Base-by-base conservation (phyloP, 2,888 invertebrate species). In the Unio delphinus region DNA sequence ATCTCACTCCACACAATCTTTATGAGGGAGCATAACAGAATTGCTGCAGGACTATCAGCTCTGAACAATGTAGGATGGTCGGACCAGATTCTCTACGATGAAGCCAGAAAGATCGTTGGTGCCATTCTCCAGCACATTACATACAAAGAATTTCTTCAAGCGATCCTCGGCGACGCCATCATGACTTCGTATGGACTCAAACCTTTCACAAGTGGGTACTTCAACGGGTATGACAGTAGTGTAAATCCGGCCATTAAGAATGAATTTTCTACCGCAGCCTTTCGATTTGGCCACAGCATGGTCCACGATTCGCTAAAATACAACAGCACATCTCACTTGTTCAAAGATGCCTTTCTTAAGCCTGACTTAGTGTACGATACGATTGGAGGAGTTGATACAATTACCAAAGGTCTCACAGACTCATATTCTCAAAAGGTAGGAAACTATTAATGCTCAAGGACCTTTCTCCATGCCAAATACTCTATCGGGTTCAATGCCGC, bases 351-450 rank as follows among this genome's bases (percentile, higher is more conserved):
- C 11, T 72, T 72, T 60, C 30, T 72, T 30, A 65, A 62, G 54
- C 72, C 72, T 26, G 72, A 68, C 63, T 62, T 72, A 55, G 66
- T 72, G 11, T 72, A 72, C 65, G 59, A 59, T 26, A 26, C 3
- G 23, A 56, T 58, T 23, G 28, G 60, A 26, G 72, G 72, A 28
- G 63, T 72, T 23, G 68, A 65, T 23, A 65, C 66, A n/a, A 63
- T 72, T 55, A 57, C 68, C 26, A 68, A 68, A 55, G 72, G 68
- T 34, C 55, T 72, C n/a, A 72, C 63, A 63, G 62, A 66, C 59
- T 65, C 68, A 17, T 59, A 23, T 20, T 61, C 68, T 28, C 66
- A 72, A 63, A 30, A 58, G 6, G 66, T 66, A 6, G 72, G 45
- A 45, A 45, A 45, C 45, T 3, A 23, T 23, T 23, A 45, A 45